Evolutionary conservation across 2,888 invertebrate species (phyloP).

Genomic region (Drosophila prostipennis): DNA sequence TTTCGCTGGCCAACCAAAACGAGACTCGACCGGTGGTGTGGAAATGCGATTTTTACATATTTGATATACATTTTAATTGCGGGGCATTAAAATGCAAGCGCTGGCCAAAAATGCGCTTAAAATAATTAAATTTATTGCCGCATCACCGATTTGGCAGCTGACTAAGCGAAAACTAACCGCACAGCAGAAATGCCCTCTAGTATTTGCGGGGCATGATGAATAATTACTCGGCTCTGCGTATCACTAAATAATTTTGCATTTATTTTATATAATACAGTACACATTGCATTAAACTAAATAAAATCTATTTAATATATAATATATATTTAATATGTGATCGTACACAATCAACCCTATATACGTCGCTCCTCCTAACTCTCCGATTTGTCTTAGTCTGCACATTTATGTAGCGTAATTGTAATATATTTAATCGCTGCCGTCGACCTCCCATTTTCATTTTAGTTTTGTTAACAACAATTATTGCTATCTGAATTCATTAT

Average conservation of each 20-base stretch:
- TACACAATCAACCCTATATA: conserved; percentile 58
- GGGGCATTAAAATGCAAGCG: conserved; percentile 31
- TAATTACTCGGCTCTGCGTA: conserved; percentile 44
- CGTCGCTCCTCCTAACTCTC: conserved; percentile 45
- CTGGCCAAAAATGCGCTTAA: conserved; percentile 40
- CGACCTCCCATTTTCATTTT: conserved; percentile 28
- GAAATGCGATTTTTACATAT: conserved; percentile 35
- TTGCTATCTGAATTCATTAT: conserved; percentile 68
- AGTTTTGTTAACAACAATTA: conserved; percentile 71
- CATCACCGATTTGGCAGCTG: conserved; percentile 37
- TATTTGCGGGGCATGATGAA: neutral
- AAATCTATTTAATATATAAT: conserved; percentile 70
- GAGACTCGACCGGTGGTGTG: conserved; percentile 3
- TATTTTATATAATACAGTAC: conserved; percentile 77
- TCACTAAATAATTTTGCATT: conserved; percentile 78
- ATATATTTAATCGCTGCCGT: conserved; percentile 30
- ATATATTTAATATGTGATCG: conserved; percentile 60
- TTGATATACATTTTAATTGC: conserved; percentile 45
- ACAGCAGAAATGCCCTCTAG: conserved; percentile 7
- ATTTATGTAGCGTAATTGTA: conserved; percentile 27
- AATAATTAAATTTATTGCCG: conserved; percentile 44
- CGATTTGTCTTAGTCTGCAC: conserved; percentile 39
- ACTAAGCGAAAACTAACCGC: conserved; percentile 37
- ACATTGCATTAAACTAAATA: conserved; percentile 77
- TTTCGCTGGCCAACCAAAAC: conserved; percentile 15